Evolutionary conservation across 2,113 vertebrate species (phyloP).

Genomic region (Elephas maximus): DNA sequence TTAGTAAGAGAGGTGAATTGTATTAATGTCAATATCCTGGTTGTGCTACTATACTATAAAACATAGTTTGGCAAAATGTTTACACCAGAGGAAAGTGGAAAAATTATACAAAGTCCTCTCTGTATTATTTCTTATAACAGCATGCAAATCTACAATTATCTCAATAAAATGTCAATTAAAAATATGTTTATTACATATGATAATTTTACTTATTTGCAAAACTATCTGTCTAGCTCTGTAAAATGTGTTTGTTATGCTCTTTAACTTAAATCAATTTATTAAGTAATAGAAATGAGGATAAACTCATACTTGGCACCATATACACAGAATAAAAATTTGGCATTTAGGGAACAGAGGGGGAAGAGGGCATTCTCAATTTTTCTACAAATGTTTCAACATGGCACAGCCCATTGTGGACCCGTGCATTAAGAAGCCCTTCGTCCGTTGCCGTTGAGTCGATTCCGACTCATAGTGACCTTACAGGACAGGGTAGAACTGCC

Average conservation of each 20-base stretch:
- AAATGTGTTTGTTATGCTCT: not conserved
- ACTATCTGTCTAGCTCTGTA: not conserved
- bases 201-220: constrained; percentile 18
- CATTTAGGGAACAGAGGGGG: not conserved
- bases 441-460: too few relatives aligned
- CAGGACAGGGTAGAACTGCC: too few relatives aligned
- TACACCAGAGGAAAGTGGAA: not conserved
- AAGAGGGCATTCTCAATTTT: not conserved
- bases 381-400: not conserved
- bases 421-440: not conserved
- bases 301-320: not conserved
- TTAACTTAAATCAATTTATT: not conserved
- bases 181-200: not conserved
- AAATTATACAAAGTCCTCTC: not conserved
- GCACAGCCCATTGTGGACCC: not conserved
- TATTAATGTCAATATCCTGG: not conserved
- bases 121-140: constrained; percentile 3
- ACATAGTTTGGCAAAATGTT: not conserved
- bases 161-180: not conserved
- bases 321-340: not conserved
- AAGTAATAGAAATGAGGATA: not conserved
- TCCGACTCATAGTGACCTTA: too few relatives aligned
- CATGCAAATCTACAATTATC: not conserved
- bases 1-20: not conserved
- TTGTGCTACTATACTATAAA: not conserved